Base-by-base conservation (phyloP, 37 sponge, comb jelly and placozoan genomes). In the Theonella swinhoei region DNA sequence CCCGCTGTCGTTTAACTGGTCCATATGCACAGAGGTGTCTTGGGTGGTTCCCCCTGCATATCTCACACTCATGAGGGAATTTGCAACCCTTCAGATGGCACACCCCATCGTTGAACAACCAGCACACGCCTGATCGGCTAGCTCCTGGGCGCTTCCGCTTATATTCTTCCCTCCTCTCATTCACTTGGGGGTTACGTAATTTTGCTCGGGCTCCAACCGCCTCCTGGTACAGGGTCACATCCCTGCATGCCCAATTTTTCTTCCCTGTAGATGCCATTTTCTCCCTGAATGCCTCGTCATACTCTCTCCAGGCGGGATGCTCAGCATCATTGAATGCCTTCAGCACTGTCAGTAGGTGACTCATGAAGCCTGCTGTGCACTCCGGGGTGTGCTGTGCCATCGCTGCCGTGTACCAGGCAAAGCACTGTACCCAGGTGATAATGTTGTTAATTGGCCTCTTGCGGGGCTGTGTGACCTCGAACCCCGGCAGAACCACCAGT, bases 171-270 rank as follows among this genome's bases (percentile, higher is more conserved):
- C 71, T 70, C 71, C 38, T 70, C 35, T 34, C 38, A 4, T 22
- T 8, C 4, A 11, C 8, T 34, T 31, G 38, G 4, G 71, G 30
- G 38, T 4, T 17, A 35, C 69, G 30, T 29, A 1, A 20, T 32
- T 28, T 7, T 28, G 69, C 3, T 28, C 61, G 39, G 19, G 61
- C 32, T 4, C 76, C 36, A 4, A 28, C 23, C 4, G 58, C 1
- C 60, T 75, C 76, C 62, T 75, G 76, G 33, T 75, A 75, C 7
- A 75, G 60, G 1, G 58, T 1, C 62, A 75, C 76, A 28, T 75
- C 76, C 76, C 2, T 75, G 1, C 76, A 59, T 8, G 76, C 4
- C 76, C 76, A 58, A 33, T 3, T 4, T 43, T 58, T 75, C 34
- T 42, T 31, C 61, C 76, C 76, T 14, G 32, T 29, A 1, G 76